These are phyloP conservation scores for Physeter macrocephalus DNA, from an alignment of 2,113 vertebrate species.

Conservation along the genomic window DNA sequence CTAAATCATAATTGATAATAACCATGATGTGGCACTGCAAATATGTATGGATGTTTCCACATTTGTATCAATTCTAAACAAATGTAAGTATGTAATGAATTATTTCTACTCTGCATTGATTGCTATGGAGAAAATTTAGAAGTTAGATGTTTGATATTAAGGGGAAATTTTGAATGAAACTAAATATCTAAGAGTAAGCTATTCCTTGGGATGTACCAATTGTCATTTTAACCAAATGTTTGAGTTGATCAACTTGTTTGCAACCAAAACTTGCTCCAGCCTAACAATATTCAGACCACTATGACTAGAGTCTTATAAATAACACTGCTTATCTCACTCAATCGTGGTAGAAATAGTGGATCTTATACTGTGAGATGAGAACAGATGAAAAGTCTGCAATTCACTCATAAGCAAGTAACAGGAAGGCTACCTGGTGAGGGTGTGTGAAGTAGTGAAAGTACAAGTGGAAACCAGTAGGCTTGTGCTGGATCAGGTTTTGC, in stretches of 20 bases:
- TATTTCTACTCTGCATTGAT: not conserved
- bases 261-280: not conserved
- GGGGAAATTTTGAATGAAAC: not conserved
- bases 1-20: not conserved
- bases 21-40: not conserved
- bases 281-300: not conserved
- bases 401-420: not conserved
- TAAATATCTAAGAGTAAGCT: not conserved
- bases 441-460: not conserved
- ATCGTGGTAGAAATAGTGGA: not conserved
- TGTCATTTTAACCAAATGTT: not conserved
- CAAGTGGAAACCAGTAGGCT: accelerated
- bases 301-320: not conserved
- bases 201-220: not conserved
- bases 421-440: not conserved
- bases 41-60: not conserved
- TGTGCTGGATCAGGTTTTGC: not conserved
- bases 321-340: not conserved
- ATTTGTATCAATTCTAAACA: not conserved
- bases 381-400: not conserved
- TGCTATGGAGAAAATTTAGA: not conserved
- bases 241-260: not conserved
- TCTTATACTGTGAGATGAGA: not conserved
- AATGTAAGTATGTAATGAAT: not conserved
- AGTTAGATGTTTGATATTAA: not conserved